These are phyloP conservation scores for Pitangus sulphuratus DNA, from an alignment of 2,797 vertebrate genomes.

Conservation along the genomic window DNA sequence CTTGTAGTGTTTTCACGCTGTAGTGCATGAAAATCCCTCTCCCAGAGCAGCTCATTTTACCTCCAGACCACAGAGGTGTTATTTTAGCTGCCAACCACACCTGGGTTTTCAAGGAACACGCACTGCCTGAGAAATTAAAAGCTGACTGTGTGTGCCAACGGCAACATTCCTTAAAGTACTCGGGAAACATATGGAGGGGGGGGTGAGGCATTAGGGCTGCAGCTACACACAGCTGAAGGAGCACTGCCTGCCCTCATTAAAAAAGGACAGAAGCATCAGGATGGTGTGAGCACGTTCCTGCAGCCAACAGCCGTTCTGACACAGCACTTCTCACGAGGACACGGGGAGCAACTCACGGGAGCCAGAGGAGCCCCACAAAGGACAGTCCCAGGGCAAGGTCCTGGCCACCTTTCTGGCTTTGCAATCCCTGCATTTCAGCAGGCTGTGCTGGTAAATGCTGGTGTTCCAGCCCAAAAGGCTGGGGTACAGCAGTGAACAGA, in stretches of 20 bases:
- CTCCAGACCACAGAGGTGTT: neutral
- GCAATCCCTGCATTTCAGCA: neutral
- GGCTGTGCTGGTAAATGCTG: neutral
- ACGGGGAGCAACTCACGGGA: neutral
- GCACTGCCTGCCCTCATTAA: neutral
- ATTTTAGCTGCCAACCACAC: neutral
- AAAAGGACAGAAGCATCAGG: fast-evolving
- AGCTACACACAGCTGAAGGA: neutral
- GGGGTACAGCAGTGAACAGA: neutral
- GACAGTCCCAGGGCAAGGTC: neutral
- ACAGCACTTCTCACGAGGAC: neutral
- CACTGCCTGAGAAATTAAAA: neutral
- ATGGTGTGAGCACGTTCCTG: neutral
- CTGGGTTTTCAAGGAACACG: neutral
- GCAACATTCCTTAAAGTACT: neutral
- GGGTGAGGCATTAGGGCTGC: fast-evolving
- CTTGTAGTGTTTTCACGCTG: neutral
- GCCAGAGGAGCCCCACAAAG: neutral
- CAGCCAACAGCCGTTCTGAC: neutral
- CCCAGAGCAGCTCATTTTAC: neutral
- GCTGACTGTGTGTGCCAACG: neutral
- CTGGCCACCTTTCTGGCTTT: neutral
- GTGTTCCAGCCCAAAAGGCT: neutral
- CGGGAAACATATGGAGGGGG: fast-evolving
- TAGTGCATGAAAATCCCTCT: neutral